These are phyloP conservation scores for Harpagus bidentatus DNA, from an alignment of 2,113 vertebrate species.

Conservation along the genomic window DNA sequence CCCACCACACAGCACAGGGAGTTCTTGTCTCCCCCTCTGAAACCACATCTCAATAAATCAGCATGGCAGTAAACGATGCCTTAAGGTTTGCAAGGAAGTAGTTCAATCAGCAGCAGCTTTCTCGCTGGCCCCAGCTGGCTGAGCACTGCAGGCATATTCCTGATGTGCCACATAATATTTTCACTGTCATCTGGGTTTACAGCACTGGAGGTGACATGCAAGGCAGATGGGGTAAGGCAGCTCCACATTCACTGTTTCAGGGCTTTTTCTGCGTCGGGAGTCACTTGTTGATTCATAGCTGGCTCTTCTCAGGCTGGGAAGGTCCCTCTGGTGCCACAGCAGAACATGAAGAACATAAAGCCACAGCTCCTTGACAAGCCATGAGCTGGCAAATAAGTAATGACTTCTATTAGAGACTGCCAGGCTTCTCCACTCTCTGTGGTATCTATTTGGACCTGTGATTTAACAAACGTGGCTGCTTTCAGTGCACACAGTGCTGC, in stretches of 20 bases:
- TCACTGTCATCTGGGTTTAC: neutral
- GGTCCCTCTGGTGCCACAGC: neutral
- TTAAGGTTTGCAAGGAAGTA: neutral
- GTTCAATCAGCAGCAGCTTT: neutral
- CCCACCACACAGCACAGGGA: rapidly evolving
- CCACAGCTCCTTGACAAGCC: neutral
- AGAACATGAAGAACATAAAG: neutral
- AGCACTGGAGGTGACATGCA: neutral
- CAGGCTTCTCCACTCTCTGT: neutral
- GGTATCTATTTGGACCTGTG: neutral
- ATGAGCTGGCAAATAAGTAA: neutral
- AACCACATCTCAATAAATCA: neutral
- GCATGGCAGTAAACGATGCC: rapidly evolving
- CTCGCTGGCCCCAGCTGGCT: neutral
- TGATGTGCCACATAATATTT: neutral
- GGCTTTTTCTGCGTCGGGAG: rapidly evolving
- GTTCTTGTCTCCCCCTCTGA: neutral
- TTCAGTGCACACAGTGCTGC: neutral
- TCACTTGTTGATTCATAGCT: neutral
- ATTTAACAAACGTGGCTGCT: neutral
- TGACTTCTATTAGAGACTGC: neutral
- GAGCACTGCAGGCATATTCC: neutral
- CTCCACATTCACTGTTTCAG: neutral
- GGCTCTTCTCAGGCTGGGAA: neutral
- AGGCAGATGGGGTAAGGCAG: neutral